phyloP scores from a whole-genome alignment of 2,113 vertebrate species.

The Callorhinus ursinus region DNA sequence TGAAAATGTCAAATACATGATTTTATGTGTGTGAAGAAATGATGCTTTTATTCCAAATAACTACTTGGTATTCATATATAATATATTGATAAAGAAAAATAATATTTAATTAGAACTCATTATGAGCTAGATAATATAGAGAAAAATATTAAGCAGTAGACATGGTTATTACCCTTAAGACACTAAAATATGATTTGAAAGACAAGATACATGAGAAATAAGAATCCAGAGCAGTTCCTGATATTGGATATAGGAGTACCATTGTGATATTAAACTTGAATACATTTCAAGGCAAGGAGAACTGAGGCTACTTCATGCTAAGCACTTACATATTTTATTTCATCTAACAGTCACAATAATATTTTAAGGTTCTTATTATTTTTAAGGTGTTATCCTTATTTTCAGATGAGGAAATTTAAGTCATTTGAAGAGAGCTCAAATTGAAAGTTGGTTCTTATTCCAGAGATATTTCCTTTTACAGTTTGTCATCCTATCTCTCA shows the following conservation, averaged over 20 bases:
- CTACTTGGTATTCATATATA: neutral
- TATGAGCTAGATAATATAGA: neutral
- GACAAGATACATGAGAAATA: neutral
- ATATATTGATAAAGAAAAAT: neutral
- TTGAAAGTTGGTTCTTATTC: neutral
- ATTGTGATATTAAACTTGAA: neutral
- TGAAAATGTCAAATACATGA: neutral
- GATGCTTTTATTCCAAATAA: neutral
- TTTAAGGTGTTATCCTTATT: neutral
- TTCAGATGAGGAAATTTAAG: neutral
- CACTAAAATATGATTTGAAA: slow-evolving; percentile 42
- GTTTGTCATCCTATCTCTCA: neutral
- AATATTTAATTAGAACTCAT: slow-evolving; percentile 7
- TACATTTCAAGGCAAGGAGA: neutral
- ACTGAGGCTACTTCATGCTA: neutral
- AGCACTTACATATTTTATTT: neutral
- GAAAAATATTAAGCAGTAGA: neutral
- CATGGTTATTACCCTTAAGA: neutral
- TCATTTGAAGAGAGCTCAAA: neutral
- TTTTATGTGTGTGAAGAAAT: neutral
- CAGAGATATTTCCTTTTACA: neutral
- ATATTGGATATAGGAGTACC: neutral
- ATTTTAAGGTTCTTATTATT: neutral
- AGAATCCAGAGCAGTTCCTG: neutral
- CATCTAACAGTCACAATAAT: neutral